Evolutionary conservation across 2,888 invertebrate species (phyloP).

Genomic region (Epinotia bilunana): DNA sequence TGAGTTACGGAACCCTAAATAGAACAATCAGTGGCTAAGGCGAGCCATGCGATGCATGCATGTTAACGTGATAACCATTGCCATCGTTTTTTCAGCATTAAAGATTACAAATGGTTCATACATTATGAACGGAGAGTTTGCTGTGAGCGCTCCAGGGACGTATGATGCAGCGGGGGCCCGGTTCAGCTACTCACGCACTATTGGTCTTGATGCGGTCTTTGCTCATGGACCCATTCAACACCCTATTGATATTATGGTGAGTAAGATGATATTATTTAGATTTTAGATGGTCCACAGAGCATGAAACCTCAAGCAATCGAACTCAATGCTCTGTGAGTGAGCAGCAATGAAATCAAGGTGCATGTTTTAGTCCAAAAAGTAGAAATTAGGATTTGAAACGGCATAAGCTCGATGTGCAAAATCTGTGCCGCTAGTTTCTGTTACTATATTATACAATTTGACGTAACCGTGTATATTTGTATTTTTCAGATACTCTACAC

Average conservation of each 20-base stretch:
- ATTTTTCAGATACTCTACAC: constrained; percentile 89
- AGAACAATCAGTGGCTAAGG: not conserved
- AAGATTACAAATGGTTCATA: constrained; percentile 91
- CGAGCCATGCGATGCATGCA: not conserved
- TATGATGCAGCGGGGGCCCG: constrained; percentile 92
- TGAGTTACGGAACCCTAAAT: too few species aligned
- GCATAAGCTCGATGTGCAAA: not conserved
- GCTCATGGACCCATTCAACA: constrained; percentile 91
- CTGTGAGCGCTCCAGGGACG: constrained; percentile 88
- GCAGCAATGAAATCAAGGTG: not conserved
- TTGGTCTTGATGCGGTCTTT: constrained; percentile 90
- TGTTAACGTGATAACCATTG: too few species aligned
- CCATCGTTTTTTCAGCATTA: constrained; percentile 85
- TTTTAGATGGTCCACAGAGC: not conserved
- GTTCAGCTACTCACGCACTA: constrained; percentile 91
- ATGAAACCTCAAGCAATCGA: not conserved
- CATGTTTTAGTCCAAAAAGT: not conserved
- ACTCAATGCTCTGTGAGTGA: not conserved
- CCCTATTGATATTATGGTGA: constrained; percentile 92
- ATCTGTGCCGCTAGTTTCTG: not conserved
- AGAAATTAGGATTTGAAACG: not conserved
- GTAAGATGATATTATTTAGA: constrained; percentile 7
- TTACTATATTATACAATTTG: too few species aligned
- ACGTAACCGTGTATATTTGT: not conserved
- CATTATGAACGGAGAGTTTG: constrained; percentile 93